Conservation (phyloP, 1,140 invertebrate species). For the Probaryconus sp. region DNA sequence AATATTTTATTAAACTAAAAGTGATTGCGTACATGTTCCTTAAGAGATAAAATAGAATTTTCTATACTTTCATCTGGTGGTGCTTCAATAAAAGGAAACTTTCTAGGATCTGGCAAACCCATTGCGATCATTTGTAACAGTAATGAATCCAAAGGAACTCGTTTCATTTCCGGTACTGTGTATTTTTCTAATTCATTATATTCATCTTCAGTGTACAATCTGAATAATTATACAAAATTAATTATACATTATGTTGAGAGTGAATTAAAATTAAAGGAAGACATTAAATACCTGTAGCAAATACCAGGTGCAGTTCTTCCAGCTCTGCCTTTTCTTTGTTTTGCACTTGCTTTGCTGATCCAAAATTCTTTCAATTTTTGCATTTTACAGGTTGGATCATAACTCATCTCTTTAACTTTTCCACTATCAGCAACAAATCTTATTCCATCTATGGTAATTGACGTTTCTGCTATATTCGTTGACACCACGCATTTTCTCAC, state of each 20-base stretch:
- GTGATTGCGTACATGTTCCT: slow-evolving; percentile 87
- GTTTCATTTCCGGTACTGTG: slow-evolving; percentile 92
- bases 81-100: slow-evolving; percentile 97
- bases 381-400: slow-evolving; percentile 92
- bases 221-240: slow-evolving; percentile 73
- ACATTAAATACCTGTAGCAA: slow-evolving; percentile 78
- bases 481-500: slow-evolving; percentile 98
- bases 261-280: no score
- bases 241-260: slow-evolving; percentile 25
- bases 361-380: slow-evolving; percentile 95
- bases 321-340: slow-evolving; percentile 97
- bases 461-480: slow-evolving; percentile 99
- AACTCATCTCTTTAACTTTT: slow-evolving; percentile 98
- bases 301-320: slow-evolving; percentile 85
- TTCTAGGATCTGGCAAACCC: slow-evolving; percentile 92
- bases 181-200: slow-evolving; percentile 88
- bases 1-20: no score
- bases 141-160: slow-evolving; percentile 95
- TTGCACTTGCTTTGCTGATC: slow-evolving; percentile 98
- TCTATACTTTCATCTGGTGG: slow-evolving; percentile 91
- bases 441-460: slow-evolving; percentile 98
- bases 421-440: slow-evolving; percentile 98
- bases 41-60: slow-evolving; percentile 90
- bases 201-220: slow-evolving; percentile 93
- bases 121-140: slow-evolving; percentile 96